A percentile compares a stretch with the other conserved stretches of the same genome.
Evolutionary conservation across 2,888 invertebrate genomes (phyloP).

Genomic region (Drosophila colorata): DNA sequence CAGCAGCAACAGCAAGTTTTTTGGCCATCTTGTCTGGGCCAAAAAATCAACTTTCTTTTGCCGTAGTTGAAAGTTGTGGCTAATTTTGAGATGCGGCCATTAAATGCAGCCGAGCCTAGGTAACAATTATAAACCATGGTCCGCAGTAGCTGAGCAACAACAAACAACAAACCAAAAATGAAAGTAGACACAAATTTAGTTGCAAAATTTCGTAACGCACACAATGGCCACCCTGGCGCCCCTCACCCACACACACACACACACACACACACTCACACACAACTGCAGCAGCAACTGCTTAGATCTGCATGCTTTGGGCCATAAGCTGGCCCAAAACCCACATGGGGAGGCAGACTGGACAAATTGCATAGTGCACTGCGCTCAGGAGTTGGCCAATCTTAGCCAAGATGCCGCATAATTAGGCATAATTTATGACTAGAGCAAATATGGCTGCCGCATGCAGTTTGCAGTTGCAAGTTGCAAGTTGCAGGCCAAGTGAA

Average conservation of each 20-base stretch:
- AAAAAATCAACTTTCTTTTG: constrained; percentile 60
- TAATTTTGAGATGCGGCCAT: constrained; percentile 54
- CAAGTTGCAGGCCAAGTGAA: constrained; percentile 57
- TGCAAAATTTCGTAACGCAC: constrained; percentile 71
- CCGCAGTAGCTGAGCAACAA: constrained; percentile 25
- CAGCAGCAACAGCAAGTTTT: constrained; percentile 6
- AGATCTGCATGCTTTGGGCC: constrained; percentile 40
- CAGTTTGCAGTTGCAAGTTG: constrained; percentile 10
- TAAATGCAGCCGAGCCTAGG: constrained; percentile 60
- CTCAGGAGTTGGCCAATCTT: constrained; percentile 73
- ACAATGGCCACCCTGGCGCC: constrained; percentile 51
- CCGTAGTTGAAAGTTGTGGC: constrained; percentile 53
- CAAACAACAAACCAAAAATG: constrained; percentile 47
- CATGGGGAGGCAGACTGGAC: constrained; percentile 55
- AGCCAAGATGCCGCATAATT: constrained; percentile 76
- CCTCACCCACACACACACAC: constrained; percentile 12
- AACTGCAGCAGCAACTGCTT: constrained; percentile 3
- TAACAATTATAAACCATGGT: constrained; percentile 57
- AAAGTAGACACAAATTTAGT: constrained; percentile 70
- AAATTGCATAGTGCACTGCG: constrained; percentile 66
- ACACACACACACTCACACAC: constrained; percentile 4
- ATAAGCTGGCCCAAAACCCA: constrained; percentile 39
- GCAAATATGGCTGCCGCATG: constrained; percentile 56
- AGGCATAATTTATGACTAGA: constrained; percentile 74
- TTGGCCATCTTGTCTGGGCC: constrained; percentile 29